These are phyloP conservation scores for Iselma pallidipennis DNA, from an alignment of 2,888 invertebrate species.

Conservation along the genomic window DNA sequence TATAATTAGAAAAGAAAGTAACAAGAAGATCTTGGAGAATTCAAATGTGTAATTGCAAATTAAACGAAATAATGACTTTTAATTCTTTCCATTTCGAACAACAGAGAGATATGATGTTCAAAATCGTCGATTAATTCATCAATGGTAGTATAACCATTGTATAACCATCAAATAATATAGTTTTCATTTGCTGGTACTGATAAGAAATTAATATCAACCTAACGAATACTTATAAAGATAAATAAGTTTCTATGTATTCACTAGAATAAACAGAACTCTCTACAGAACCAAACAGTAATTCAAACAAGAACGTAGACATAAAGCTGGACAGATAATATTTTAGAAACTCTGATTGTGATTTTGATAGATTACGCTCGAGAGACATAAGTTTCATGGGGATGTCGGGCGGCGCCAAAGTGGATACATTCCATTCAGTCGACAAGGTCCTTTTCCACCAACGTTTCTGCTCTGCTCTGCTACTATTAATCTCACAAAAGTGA, in stretches of 20 bases:
- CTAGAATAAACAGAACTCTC: background rate
- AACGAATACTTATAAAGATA: too few species aligned
- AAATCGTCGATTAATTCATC: too few species aligned
- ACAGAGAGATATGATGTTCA: too few species aligned
- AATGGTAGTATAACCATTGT: too few species aligned
- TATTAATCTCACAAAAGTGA: slow-evolving; percentile 19
- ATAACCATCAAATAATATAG: too few species aligned
- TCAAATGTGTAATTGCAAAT: too few species aligned
- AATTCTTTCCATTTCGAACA: too few species aligned
- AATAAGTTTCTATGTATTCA: background rate
- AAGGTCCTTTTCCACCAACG: background rate
- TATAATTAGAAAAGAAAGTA: too few species aligned
- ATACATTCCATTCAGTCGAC: background rate
- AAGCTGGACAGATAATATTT: background rate
- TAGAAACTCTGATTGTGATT: slow-evolving; percentile 14
- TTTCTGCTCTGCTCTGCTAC: background rate
- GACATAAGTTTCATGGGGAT: background rate
- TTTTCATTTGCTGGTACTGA: too few species aligned
- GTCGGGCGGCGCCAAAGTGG: background rate
- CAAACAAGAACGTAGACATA: background rate
- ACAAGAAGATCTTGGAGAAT: too few species aligned
- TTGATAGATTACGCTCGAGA: slow-evolving; percentile 15
- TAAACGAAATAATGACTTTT: too few species aligned
- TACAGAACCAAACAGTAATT: background rate
- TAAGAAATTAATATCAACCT: too few species aligned